Conservation (phyloP, 2,888 invertebrate genomes). For the Kryphioiulus occultus region DNA sequence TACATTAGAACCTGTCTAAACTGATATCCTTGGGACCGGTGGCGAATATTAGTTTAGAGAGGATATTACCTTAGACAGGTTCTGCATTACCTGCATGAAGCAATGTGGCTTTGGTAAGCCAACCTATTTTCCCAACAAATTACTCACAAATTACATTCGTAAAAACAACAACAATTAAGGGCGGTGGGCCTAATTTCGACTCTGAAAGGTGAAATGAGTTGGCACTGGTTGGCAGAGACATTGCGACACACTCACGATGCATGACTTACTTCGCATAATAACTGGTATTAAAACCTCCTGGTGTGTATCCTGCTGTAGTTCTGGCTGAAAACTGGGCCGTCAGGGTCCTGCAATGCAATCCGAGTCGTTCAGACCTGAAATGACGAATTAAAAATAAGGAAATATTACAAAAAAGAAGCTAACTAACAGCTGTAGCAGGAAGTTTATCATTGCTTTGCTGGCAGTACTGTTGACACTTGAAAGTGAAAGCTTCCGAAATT, state of each 20-base stretch:
- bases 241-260: background rate
- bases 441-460: background rate
- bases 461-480: background rate
- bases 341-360: background rate
- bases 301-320: background rate
- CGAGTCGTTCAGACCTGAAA: background rate
- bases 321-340: background rate
- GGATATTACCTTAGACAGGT: too few relatives aligned
- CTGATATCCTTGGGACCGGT: too few relatives aligned
- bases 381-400: background rate
- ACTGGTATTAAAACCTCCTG: background rate
- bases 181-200: background rate
- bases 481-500: too few relatives aligned
- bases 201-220: background rate
- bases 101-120: too few relatives aligned
- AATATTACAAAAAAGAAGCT: background rate
- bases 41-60: too few relatives aligned
- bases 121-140: too few relatives aligned
- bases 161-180: background rate
- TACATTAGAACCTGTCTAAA: too few relatives aligned
- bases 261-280: constrained; percentile 1
- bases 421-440: background rate
- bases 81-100: too few relatives aligned
- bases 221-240: background rate
- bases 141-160: too few relatives aligned